Conservation (phyloP, 2,797 vertebrate genomes). For the Pangasius macronema region DNA sequence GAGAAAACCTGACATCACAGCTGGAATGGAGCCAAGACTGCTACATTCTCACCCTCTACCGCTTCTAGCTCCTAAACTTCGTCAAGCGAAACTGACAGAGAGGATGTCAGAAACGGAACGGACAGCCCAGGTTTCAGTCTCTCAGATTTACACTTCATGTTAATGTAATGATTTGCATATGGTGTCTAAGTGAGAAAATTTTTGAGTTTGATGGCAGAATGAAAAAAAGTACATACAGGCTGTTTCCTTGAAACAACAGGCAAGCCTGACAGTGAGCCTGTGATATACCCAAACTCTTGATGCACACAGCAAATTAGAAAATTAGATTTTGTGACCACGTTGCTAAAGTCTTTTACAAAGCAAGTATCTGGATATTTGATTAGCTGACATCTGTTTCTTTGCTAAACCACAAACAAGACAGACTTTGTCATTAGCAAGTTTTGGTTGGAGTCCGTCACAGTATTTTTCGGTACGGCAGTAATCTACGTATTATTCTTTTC, state of each 20-base stretch:
- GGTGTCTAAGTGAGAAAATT: not conserved
- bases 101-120: conserved; percentile 25
- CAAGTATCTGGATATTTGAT: not conserved
- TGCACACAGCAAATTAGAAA: not conserved
- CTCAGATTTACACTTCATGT: not conserved
- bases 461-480: too few relatives aligned
- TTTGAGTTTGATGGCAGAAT: not conserved
- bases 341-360: conserved; percentile 12
- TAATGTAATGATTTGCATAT: not conserved
- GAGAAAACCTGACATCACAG: conserved; percentile 71
- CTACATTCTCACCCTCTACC: conserved; percentile 51
- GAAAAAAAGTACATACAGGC: not conserved
- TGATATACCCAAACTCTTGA: not conserved
- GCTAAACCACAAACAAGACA: not conserved
- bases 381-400: conserved; percentile 17
- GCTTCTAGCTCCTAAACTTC: conserved; percentile 45
- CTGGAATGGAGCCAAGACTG: conserved; percentile 63
- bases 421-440: not conserved
- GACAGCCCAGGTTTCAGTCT: conserved; percentile 1
- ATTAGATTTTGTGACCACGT: not conserved
- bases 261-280: not conserved
- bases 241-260: not conserved
- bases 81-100: conserved; percentile 15
- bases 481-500: too few relatives aligned
- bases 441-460: not conserved